Evolutionary conservation across 1,140 invertebrate genomes (phyloP), one percentile per base, ranked within the genome.

Genomic region (Latrodectus geometricus): DNA sequence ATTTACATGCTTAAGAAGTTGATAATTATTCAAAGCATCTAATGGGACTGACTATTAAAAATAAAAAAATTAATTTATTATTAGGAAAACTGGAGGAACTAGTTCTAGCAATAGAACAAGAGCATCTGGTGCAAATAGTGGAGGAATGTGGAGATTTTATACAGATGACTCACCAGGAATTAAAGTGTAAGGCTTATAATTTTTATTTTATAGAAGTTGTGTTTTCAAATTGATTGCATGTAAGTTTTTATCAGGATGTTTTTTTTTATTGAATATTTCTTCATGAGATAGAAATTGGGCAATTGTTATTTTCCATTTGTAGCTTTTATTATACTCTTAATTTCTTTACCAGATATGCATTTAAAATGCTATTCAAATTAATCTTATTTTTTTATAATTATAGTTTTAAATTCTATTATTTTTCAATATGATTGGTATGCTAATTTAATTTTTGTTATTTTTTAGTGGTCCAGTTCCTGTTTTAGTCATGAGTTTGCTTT

Each of bases 101-200:
- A 93, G 94, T 79, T 94, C 94, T 65, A 89, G 90, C 66, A 94
- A 95, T 89, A 94, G 89, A 35, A 89, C 94, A 91, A 93, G 96
- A 75, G 94, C 94, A 79, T 94, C 95, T 65, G 96, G 95, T 49
- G 95, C 96, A 76, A 95, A 95, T 88, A 96, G 95, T 87, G 97
- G 97, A 90, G 98, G 98, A 87, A 99, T 99, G 97, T 99, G 99
- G 98, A 95, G 97, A 90, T 99, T 99, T 92, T 99, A 99, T 92
- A 99, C 98, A 84, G 99, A 99, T 92, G 99, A 99, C 91, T 99
- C 98, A 74, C 98, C 98, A 88, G 99, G 99, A 90, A 98, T 99
- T 89, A 99, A 99, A 97, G 98, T 99, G 93, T 94, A 91, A 91
- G 92, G 87, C 35, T 35, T 35, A 35, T 35, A 35, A 35, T 35